Evolutionary conservation across 2,113 vertebrate genomes (phyloP).

Genomic region (Thymallus thymallus): DNA sequence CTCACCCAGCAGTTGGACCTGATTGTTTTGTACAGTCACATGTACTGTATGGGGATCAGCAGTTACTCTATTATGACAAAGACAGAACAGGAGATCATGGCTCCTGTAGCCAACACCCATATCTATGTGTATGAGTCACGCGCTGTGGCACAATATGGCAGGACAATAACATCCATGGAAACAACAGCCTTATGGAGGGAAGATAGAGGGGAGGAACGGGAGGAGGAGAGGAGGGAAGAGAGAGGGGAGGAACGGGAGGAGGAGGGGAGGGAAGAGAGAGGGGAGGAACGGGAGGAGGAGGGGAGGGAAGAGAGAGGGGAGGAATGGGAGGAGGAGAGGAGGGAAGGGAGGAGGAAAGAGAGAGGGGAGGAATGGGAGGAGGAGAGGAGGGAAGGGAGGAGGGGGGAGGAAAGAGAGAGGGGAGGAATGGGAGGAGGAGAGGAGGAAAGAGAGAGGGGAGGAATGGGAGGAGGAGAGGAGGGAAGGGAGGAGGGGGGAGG

Average conservation of each 20-base stretch:
- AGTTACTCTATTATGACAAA: background rate
- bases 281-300: too few relatives aligned
- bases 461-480: too few relatives aligned
- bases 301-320: too few relatives aligned
- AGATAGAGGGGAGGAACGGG: slow-evolving; percentile 24
- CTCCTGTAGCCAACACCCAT: slow-evolving; percentile 46
- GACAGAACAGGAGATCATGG: background rate
- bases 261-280: background rate
- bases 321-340: too few relatives aligned
- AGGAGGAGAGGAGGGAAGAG: slow-evolving; percentile 20
- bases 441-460: too few relatives aligned
- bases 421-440: background rate
- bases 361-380: too few relatives aligned
- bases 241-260: background rate
- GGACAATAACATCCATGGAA: slow-evolving; percentile 39
- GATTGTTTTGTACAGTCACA: too few relatives aligned
- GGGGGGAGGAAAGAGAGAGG: too few relatives aligned
- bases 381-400: too few relatives aligned
- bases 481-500: too few relatives aligned
- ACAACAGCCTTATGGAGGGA: slow-evolving; percentile 19
- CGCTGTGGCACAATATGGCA: slow-evolving; percentile 29
- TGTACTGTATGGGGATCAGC: background rate
- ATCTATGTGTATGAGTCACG: slow-evolving; percentile 45
- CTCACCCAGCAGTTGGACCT: too few relatives aligned
- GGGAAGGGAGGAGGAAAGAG: too few relatives aligned